These are phyloP conservation scores for Vimba vimba DNA, from an alignment of 2,113 vertebrate genomes.

Conservation along the genomic window DNA sequence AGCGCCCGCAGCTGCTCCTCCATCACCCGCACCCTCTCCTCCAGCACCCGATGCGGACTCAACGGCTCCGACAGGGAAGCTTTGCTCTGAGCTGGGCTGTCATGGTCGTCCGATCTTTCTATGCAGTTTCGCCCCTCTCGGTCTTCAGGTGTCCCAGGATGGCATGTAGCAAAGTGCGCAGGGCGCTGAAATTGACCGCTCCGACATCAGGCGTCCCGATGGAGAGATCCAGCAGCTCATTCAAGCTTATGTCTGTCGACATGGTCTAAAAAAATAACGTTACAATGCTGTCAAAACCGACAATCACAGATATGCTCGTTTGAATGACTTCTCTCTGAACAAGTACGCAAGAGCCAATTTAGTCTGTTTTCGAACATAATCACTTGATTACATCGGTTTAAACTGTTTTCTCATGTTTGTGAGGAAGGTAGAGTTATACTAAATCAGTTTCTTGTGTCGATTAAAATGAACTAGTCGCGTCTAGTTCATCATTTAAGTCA, in stretches of 20 bases:
- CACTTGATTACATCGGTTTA: neutral
- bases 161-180: slow-evolving; percentile 75
- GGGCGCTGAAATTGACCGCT: slow-evolving; percentile 77
- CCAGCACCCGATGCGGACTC: neutral
- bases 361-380: neutral
- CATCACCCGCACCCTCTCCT: slow-evolving; percentile 32
- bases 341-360: neutral
- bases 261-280: slow-evolving; percentile 55
- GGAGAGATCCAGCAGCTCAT: slow-evolving; percentile 77
- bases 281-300: neutral
- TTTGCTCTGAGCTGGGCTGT: neutral
- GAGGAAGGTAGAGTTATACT: neutral
- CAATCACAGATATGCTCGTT: neutral
- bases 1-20: neutral
- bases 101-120: slow-evolving; percentile 44
- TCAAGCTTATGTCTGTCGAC: slow-evolving; percentile 68
- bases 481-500: slow-evolving; percentile 4
- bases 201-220: slow-evolving; percentile 75
- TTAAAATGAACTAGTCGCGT: neutral
- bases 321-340: neutral
- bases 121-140: slow-evolving; percentile 57
- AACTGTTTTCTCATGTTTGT: neutral
- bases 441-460: neutral
- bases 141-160: slow-evolving; percentile 74
- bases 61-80: neutral